phyloP scores from a whole-genome alignment of 2,888 invertebrate species.

The Cryptophagus acutangulus region DNA sequence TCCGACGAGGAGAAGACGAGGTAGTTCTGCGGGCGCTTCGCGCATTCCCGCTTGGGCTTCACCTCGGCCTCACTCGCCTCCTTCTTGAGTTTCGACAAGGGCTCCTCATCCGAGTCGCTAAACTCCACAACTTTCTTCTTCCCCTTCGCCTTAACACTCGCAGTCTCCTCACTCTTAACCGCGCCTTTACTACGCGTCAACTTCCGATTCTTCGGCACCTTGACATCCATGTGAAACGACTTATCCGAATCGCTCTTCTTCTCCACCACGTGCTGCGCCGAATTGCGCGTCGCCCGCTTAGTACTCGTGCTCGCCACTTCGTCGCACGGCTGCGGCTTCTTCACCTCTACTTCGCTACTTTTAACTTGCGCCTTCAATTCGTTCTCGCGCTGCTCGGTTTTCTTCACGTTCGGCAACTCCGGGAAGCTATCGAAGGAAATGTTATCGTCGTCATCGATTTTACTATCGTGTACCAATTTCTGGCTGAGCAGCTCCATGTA shows the following conservation, averaged over 20 bases:
- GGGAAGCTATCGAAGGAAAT: constrained; percentile 63
- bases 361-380: constrained; percentile 53
- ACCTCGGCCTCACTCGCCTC: constrained; percentile 19
- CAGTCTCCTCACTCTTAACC: constrained; percentile 22
- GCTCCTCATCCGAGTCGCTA: constrained; percentile 64
- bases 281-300: constrained; percentile 29
- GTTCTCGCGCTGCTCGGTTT: constrained; percentile 57
- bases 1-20: constrained; percentile 46
- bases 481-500: constrained; percentile 70
- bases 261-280: constrained; percentile 19
- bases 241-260: constrained; percentile 34
- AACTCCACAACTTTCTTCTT: constrained; percentile 37
- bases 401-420: constrained; percentile 60
- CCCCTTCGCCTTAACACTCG: constrained; percentile 31
- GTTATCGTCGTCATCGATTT: constrained; percentile 60
- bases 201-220: constrained; percentile 32
- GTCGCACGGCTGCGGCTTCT: not conserved
- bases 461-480: constrained; percentile 60
- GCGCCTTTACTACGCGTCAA: constrained; percentile 24
- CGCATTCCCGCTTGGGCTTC: constrained; percentile 45
- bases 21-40: constrained; percentile 44
- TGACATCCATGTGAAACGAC: constrained; percentile 32
- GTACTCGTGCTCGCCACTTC: not conserved
- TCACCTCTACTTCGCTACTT: constrained; percentile 13
- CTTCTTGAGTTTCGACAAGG: constrained; percentile 51